phyloP scores from a whole-genome alignment of 2,797 vertebrate genomes.

The Manis pentadactyla region DNA sequence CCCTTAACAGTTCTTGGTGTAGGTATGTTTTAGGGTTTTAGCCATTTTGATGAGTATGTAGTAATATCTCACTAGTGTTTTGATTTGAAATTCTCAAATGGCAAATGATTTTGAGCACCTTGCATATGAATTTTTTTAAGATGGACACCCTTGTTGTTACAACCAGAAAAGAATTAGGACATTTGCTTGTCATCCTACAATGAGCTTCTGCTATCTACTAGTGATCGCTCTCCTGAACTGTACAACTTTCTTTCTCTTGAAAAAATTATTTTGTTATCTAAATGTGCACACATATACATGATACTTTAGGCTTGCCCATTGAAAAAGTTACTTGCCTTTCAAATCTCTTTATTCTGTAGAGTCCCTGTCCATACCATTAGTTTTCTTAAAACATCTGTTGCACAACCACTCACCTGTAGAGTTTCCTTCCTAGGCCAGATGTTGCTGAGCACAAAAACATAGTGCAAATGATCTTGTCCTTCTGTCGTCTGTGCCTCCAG shows the following conservation, averaged over 20 bases:
- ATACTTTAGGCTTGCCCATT: background rate
- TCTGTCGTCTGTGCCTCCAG: background rate
- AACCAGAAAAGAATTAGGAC: background rate
- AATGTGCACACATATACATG: background rate
- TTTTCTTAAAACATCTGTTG: background rate
- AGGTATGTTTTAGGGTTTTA: background rate
- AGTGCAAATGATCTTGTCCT: background rate
- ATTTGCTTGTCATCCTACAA: background rate
- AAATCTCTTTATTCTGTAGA: background rate
- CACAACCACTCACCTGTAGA: background rate
- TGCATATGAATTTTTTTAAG: background rate
- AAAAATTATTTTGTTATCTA: background rate
- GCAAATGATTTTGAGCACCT: background rate
- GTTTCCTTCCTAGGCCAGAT: background rate
- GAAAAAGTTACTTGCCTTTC: background rate
- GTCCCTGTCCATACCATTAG: background rate
- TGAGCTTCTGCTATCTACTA: background rate
- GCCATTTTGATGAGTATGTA: background rate
- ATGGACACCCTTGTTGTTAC: background rate
- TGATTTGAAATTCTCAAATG: background rate
- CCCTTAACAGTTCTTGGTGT: background rate
- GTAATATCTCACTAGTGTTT: background rate
- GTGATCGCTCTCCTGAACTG: background rate
- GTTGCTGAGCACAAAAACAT: background rate
- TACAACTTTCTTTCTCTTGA: background rate